Percentiles rank a stretch among this genome's conserved stretches.
phyloP scores from a whole-genome alignment of 2,797 vertebrate species.

The Paguma larvata region DNA sequence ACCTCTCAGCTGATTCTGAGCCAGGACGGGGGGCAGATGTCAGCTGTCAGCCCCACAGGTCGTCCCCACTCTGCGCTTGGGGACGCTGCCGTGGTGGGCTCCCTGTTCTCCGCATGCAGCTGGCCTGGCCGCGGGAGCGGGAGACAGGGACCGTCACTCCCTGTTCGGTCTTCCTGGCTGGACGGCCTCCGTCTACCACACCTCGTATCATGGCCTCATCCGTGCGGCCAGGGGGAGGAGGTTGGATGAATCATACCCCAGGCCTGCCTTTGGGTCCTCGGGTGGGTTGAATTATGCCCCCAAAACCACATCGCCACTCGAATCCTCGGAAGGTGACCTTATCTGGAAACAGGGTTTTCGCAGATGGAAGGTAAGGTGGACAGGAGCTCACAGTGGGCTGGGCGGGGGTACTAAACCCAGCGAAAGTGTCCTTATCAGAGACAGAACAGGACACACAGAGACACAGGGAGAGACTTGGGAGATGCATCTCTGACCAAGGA shows the following conservation, averaged over 20 bases:
- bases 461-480: neutral
- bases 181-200: accelerated
- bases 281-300: neutral
- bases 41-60: accelerated
- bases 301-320: neutral
- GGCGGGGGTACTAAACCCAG: too few species aligned
- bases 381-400: neutral
- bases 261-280: neutral
- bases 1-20: neutral
- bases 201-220: too few species aligned
- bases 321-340: neutral
- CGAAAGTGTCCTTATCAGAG: neutral
- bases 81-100: neutral
- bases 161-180: neutral
- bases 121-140: neutral
- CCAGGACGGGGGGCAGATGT: neutral
- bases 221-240: accelerated
- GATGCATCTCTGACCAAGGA: neutral
- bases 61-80: neutral
- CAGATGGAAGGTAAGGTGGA: neutral
- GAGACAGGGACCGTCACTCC: neutral
- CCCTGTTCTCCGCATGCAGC: neutral
- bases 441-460: neutral
- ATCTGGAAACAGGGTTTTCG: neutral
- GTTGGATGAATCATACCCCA: accelerated